These are phyloP conservation scores for Tautogolabrus adspersus DNA, from an alignment of 2,113 vertebrate genomes.

Conservation along the genomic window DNA sequence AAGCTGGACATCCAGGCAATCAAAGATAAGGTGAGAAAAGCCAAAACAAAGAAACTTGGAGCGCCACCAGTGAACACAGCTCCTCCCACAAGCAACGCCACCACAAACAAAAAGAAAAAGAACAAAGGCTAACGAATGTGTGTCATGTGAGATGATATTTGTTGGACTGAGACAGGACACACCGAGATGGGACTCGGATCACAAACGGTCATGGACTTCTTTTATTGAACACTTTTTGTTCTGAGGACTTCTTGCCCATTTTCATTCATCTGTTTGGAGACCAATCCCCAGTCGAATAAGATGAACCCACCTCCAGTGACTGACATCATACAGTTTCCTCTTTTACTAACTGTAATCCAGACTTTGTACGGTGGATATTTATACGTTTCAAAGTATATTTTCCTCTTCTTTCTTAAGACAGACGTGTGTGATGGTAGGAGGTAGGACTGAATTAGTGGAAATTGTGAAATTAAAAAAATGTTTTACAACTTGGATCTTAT, in stretches of 20 bases:
- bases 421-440: background rate
- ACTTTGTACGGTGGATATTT: slow-evolving; percentile 34
- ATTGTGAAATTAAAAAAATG: background rate
- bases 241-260: background rate
- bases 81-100: slow-evolving; percentile 75
- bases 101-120: slow-evolving; percentile 86
- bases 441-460: background rate
- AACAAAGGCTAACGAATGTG: slow-evolving; percentile 41
- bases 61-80: slow-evolving; percentile 87
- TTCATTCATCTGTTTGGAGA: background rate
- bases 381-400: background rate
- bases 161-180: slow-evolving; percentile 23
- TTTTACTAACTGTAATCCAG: background rate
- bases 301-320: background rate
- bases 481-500: background rate
- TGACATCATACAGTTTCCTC: background rate
- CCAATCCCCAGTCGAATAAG: background rate
- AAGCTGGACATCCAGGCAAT: slow-evolving; percentile 93
- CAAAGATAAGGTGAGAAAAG: slow-evolving; percentile 94
- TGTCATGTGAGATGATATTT: background rate
- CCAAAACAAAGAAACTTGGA: slow-evolving; percentile 94
- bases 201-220: background rate
- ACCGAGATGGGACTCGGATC: background rate
- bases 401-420: too few relatives aligned
- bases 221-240: background rate